Evolutionary conservation across 1,140 invertebrate genomes (phyloP), one percentile per base, ranked within the genome.

Genomic region (Tetraneura akinire): DNA sequence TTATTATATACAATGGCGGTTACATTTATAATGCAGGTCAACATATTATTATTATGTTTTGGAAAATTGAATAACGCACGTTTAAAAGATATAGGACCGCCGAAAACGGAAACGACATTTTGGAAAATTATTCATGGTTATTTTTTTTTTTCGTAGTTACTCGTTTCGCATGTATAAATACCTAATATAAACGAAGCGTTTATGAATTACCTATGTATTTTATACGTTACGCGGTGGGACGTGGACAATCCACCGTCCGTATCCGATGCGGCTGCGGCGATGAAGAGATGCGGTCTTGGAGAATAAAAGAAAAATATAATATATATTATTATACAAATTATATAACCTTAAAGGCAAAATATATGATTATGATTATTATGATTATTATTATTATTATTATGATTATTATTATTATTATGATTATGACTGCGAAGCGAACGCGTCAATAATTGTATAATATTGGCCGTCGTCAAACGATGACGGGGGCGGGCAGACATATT

Each of bases 241-340:
- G 42, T 45, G 5, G n/a, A 45, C n/a, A 11, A n/a, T 16, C n/a
- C 10, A 68, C 6, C 0, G 64, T 18, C 60, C 5, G 8, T 37
- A 4, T 37, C 3, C 8, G 26, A 32, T 62, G 18, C 6, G 57
- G 13, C 55, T 26, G 8, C 13, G 32, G 32, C 3, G 32, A 3
- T 37, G 32, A 37, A 37, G 32, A 37, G 32, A 37, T 23, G n/a
- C n/a, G 57, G 14, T 32, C 16, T 14, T 3, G 9, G 60, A 9
- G 16, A 62, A 62, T 62, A 32, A 32, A 62, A 62, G 29, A 32
- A 32, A 62, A n/a, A n/a, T n/a, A n/a, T n/a, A n/a, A n/a, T n/a
- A n/a, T n/a, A n/a, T n/a, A n/a, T n/a, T 32, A 62, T 26, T 29
- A 47, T 6, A 16, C 1, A 29, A 8, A 32, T 29, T 29, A 32